Percentiles rank a stretch among this genome's conserved stretches.
Conservation (phyloP, 2,797 vertebrate species). For the Eulemur coronatus region DNA sequence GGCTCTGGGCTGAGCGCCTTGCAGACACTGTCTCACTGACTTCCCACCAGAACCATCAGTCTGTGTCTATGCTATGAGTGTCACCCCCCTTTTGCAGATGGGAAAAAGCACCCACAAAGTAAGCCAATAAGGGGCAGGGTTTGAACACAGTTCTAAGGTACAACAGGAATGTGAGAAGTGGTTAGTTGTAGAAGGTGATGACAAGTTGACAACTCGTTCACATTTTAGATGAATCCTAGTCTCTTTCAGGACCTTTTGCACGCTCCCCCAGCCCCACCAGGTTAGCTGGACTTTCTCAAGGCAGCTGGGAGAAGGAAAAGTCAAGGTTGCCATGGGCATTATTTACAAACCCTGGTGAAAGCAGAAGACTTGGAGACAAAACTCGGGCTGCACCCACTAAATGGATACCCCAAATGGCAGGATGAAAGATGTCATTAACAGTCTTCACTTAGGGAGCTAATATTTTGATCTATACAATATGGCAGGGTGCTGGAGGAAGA, state of each 20-base stretch:
- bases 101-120: not conserved
- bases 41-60: not conserved
- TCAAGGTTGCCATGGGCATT: not conserved
- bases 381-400: too few relatives aligned
- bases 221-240: not conserved
- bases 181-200: not conserved
- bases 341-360: not conserved
- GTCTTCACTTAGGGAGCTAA: not conserved
- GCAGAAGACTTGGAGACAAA: not conserved
- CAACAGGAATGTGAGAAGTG: not conserved
- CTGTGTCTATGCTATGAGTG: not conserved
- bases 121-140: not conserved
- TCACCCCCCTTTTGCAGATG: not conserved
- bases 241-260: not conserved
- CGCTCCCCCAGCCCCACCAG: not conserved
- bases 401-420: too few relatives aligned
- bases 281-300: not conserved
- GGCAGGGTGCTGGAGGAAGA: not conserved
- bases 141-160: not conserved
- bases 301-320: not conserved
- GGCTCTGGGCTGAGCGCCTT: not conserved
- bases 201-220: not conserved
- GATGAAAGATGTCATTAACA: not conserved
- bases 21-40: not conserved
- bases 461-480: not conserved